phyloP scores from a whole-genome alignment of 2,797 vertebrate species.

The Sebastolobus alascanus region DNA sequence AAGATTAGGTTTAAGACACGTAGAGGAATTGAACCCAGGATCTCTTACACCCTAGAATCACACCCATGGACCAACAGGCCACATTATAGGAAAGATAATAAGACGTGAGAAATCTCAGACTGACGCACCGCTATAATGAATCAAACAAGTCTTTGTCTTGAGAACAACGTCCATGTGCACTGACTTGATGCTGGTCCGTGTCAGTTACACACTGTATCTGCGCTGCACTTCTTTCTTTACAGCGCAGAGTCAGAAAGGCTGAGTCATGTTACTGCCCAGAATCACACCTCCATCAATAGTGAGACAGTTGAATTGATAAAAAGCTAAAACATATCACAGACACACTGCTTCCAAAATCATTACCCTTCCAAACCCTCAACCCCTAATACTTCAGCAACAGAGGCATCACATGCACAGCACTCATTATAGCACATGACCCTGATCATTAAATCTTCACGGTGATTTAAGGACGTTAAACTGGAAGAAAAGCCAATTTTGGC shows the following conservation, averaged over 20 bases:
- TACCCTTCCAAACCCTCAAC: not conserved
- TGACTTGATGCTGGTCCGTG: not conserved
- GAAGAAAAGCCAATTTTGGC: not conserved
- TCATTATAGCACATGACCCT: not conserved
- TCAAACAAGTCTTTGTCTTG: slow-evolving; percentile 28
- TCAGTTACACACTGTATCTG: not conserved
- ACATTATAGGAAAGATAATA: not conserved
- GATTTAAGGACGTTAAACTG: not conserved
- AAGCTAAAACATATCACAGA: not conserved
- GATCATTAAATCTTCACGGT: not conserved
- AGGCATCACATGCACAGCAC: not conserved
- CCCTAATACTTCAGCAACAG: not conserved
- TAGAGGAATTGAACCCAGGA: no score
- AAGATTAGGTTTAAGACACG: not conserved
- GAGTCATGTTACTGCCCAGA: not conserved
- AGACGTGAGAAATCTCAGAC: not conserved
- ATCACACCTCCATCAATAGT: no score
- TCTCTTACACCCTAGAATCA: not conserved
- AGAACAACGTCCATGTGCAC: not conserved
- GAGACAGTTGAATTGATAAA: no score
- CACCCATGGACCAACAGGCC: not conserved
- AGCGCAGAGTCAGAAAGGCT: no score
- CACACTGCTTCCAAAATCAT: not conserved
- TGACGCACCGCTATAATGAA: not conserved
- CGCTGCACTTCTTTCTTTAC: no score